Base-by-base conservation (phyloP, 2,888 invertebrate species). In the Cheilosia vernalis region DNA sequence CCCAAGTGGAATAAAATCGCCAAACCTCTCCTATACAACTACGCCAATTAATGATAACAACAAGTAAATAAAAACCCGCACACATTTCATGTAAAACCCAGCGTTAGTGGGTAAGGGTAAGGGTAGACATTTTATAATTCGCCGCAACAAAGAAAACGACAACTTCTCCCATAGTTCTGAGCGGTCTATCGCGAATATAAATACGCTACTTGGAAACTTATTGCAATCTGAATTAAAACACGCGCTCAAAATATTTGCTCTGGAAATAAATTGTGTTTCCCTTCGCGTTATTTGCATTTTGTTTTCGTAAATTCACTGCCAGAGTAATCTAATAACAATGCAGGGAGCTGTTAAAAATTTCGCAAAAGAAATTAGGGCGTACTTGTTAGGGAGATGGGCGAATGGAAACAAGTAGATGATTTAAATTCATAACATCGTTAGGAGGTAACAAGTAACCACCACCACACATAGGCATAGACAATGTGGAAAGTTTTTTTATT, bases 311-410 rank as follows among this genome's bases (percentile, higher is more conserved):
- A 6, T 33, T 47, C 30, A 10, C 2, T 37, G 15, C 24, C 21
- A 40, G 60, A 51, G 51, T 40, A 51, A 17, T 30, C 51, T 40
- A 72, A 72, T 51, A 61, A 72, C 42, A 61, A 42, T 51, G 51
- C 60, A 2, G 27, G 61, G 27, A 42, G 42, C 30, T 72, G 60
- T 24, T 37, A 49, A 56, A 33, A 56, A 69, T 55, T 67, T 44
- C 15, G 44, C 42, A 17, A 17, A 21, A 24, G 17, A 42, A 72
- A 72, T 61, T 53, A 72, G 51, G 70, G 10, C 70, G 24, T 5
- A 24, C 49, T 69, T 58, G 69, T 58, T 58, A 56, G 24, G 47
- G 24, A n/a, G n/a, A 6, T 4, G 40, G 6, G 7, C 4, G 44
- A 15, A 27, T 42, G 13, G 21, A 47, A 19, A 40, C 21, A 13